Base-by-base conservation (phyloP, 2,797 vertebrate genomes). In the Anas capensis region DNA sequence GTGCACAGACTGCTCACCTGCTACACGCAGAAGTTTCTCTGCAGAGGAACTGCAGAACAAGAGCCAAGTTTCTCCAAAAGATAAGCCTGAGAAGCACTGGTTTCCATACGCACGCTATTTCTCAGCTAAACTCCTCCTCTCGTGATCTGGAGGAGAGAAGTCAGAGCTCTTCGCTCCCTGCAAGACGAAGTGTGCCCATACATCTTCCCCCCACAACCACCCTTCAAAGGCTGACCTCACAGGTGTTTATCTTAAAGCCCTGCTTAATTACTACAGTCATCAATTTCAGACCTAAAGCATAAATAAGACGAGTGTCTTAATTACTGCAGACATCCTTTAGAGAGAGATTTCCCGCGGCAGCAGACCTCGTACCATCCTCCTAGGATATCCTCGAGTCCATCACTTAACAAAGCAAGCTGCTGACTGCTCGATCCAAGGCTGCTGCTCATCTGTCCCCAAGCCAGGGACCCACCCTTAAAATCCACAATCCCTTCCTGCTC, bases 401-500 rank as follows among this genome's bases (percentile, higher is more conserved):
- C 5, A 8, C 36, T 46, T 61, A 81, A 86, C 62, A 71, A 64
- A 87, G 77, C 70, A 89, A 71, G 71, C 75, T 68, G 56, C 84
- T 58, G 82, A 93, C 69, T 76, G 87, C 61, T 13, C 62, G 68
- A 57, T 33, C 82, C 18, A 6, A 2, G 12, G 90, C 93, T 96
- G 86, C 78, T 93, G 62, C 77, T 69, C 82, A 89, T 95, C 95
- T 93, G 95, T 96, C 90, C 86, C 77, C 70, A 77, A 20, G 48
- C 38, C 24, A 4, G 58, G 80, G 93, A 95, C 64, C 82, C 92
- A 62, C 97, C 97, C 97, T 89, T 84, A 91, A 76, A 88, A 81
- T 95, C 95, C 71, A 95, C 96, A 97, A 17, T 31, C 92, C 94
- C 93, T 96, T 97, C 95, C 97, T 97, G 92, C 86, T 96, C 92